Evolutionary conservation across 2,113 vertebrate species (phyloP).

Genomic region (Sinocyclocheilus rhinocerous): DNA sequence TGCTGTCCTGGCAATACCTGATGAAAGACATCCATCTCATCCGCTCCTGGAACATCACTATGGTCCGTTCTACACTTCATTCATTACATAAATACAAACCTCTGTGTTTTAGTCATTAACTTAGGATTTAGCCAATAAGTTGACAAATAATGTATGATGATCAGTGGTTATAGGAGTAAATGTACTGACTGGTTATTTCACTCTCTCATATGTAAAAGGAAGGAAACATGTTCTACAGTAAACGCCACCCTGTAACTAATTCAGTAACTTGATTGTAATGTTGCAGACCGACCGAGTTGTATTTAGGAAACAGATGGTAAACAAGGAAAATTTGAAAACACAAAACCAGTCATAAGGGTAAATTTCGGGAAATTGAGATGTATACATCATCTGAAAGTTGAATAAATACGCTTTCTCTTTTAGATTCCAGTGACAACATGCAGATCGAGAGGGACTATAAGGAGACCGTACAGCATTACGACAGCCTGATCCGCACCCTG

Average conservation of each 20-base stretch:
- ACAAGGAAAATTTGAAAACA: background rate
- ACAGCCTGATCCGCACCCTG: conserved; percentile 81
- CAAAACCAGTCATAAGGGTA: too few relatives aligned
- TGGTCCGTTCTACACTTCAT: conserved; percentile 65
- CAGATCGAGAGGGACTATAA: conserved; percentile 84
- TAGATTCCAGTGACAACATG: conserved; percentile 83
- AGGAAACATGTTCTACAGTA: too few relatives aligned
- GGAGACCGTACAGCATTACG: conserved; percentile 80
- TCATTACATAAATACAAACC: too few relatives aligned
- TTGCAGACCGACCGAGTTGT: background rate
- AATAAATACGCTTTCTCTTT: conserved; percentile 56
- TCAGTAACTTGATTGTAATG: background rate
- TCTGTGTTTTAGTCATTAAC: too few relatives aligned
- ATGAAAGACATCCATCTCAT: conserved; percentile 84
- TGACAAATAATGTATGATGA: too few relatives aligned
- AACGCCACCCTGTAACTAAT: too few relatives aligned
- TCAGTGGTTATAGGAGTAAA: too few relatives aligned
- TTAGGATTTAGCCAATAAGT: too few relatives aligned
- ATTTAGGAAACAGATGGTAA: background rate
- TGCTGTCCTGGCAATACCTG: conserved; percentile 89
- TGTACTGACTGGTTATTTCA: too few relatives aligned
- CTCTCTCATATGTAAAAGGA: too few relatives aligned
- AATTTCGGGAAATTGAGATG: too few relatives aligned
- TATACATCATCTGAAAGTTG: too few relatives aligned
- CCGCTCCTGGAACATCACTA: conserved; percentile 85